These are phyloP conservation scores for Scolanthus callimorphus DNA, from an alignment of 92 coral and sea anemone genomes.

Conservation along the genomic window DNA sequence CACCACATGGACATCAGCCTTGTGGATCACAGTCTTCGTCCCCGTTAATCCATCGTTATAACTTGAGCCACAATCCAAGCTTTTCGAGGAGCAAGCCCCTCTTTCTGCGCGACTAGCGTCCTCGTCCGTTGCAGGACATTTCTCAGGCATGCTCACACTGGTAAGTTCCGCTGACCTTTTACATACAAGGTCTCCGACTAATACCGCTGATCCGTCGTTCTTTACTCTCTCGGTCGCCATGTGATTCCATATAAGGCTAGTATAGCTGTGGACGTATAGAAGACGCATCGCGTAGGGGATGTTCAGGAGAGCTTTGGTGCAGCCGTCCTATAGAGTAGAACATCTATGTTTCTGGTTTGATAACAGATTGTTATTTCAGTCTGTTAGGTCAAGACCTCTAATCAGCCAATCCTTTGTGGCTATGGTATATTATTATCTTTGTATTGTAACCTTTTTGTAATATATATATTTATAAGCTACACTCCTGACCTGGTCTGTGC, in stretches of 20 bases:
- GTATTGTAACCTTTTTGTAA: too few species aligned
- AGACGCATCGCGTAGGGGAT: slow-evolving; percentile 78
- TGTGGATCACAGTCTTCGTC: slow-evolving; percentile 20
- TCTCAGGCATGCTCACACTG: neutral
- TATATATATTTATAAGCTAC: too few species aligned
- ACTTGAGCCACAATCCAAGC: neutral
- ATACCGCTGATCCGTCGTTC: slow-evolving; percentile 26
- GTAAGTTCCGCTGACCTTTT: slow-evolving; percentile 13
- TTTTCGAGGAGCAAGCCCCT: neutral
- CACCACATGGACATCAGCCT: slow-evolving; percentile 30
- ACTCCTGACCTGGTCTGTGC: slow-evolving; percentile 58
- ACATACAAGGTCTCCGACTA: slow-evolving; percentile 59
- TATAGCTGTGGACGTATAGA: slow-evolving; percentile 71
- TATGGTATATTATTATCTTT: too few species aligned
- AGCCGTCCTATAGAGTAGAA: slow-evolving; percentile 56
- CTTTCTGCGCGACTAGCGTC: neutral
- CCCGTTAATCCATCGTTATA: neutral
- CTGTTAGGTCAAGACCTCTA: too few species aligned
- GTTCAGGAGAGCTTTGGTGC: slow-evolving; percentile 72
- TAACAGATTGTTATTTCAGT: too few species aligned
- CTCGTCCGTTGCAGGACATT: neutral
- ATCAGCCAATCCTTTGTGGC: too few species aligned
- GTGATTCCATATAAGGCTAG: slow-evolving; percentile 77
- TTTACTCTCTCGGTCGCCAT: slow-evolving; percentile 61
- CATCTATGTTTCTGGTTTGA: too few species aligned